phyloP scores from a whole-genome alignment of 2,888 invertebrate species.

The Euclidia mi region DNA sequence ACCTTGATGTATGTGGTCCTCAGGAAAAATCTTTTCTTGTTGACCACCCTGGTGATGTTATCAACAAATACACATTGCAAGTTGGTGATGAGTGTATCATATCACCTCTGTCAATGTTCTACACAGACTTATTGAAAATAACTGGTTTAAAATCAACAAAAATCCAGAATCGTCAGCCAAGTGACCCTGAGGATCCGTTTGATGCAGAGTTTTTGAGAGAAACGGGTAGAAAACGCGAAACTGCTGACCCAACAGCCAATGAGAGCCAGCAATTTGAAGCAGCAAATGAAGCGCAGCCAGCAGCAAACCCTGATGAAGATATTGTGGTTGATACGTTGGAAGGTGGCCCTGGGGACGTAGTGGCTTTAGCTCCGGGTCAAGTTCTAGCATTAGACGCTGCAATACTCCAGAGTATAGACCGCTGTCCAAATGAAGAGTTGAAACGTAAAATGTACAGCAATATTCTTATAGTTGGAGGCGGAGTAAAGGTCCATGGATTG shows the following conservation, averaged over 20 bases:
- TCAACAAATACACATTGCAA: slow-evolving; percentile 93
- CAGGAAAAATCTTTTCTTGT: slow-evolving; percentile 95
- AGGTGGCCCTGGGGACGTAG: slow-evolving; percentile 91
- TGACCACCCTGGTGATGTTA: slow-evolving; percentile 92
- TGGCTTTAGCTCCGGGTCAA: slow-evolving; percentile 93
- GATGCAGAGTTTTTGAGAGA: slow-evolving; percentile 97
- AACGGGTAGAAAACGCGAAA: slow-evolving; percentile 92
- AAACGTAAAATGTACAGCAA: slow-evolving; percentile 98
- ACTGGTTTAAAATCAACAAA: slow-evolving; percentile 94
- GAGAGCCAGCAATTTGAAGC: slow-evolving; percentile 86
- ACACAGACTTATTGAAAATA: slow-evolving; percentile 96
- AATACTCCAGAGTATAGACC: slow-evolving; percentile 97
- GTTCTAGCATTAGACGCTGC: slow-evolving; percentile 97
- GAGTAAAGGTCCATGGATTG: slow-evolving; percentile 95
- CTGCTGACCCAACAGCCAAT: slow-evolving; percentile 79
- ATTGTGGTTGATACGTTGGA: slow-evolving; percentile 92
- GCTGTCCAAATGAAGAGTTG: slow-evolving; percentile 96
- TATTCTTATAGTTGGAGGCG: slow-evolving; percentile 97
- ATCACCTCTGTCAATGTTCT: slow-evolving; percentile 96
- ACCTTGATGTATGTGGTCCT: slow-evolving; percentile 96
- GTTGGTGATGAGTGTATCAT: slow-evolving; percentile 98
- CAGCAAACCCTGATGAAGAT: slow-evolving; percentile 91
- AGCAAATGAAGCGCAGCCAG: slow-evolving; percentile 85
- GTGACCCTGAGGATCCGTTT: slow-evolving; percentile 97
- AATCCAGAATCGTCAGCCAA: slow-evolving; percentile 92